phyloP scores from a whole-genome alignment of 2,797 vertebrate genomes.

The Myripristis jacobus region DNA sequence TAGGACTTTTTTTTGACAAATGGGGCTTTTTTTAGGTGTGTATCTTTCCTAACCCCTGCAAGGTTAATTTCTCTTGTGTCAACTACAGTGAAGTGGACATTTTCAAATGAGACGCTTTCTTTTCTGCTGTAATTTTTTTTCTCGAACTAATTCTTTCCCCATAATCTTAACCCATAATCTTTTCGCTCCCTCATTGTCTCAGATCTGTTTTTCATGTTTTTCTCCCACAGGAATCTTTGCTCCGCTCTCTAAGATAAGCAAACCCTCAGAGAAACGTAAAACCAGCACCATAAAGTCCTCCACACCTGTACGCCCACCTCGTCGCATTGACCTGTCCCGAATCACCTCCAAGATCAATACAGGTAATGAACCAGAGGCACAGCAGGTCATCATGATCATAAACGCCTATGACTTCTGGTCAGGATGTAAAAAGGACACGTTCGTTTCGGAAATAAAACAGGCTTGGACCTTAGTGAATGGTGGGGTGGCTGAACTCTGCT shows the following conservation, averaged over 20 bases:
- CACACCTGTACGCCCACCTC: conserved; percentile 79
- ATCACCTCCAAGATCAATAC: conserved; percentile 91
- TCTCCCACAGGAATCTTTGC: conserved; percentile 91
- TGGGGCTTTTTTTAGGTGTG: conserved; percentile 14
- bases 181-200: not conserved
- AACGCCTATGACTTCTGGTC: not conserved
- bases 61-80: not conserved
- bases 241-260: conserved; percentile 94
- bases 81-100: conserved; percentile 6
- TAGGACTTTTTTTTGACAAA: conserved; percentile 4
- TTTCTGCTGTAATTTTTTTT: not conserved
- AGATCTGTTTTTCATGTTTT: not conserved
- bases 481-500: conserved; percentile 2
- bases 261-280: conserved; percentile 86
- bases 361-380: conserved; percentile 76
- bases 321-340: conserved; percentile 83
- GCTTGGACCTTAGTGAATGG: too few species aligned
- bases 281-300: conserved; percentile 62
- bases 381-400: not conserved
- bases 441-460: not conserved
- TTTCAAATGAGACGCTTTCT: not conserved
- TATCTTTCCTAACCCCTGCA: not conserved
- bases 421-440: not conserved
- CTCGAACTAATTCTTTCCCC: not conserved
- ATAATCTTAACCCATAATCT: not conserved